A percentile compares a stretch with the other conserved stretches of the same genome.
These are phyloP conservation scores for Sthenelais limicola DNA, from an alignment of 2,888 invertebrate genomes.

Conservation along the genomic window DNA sequence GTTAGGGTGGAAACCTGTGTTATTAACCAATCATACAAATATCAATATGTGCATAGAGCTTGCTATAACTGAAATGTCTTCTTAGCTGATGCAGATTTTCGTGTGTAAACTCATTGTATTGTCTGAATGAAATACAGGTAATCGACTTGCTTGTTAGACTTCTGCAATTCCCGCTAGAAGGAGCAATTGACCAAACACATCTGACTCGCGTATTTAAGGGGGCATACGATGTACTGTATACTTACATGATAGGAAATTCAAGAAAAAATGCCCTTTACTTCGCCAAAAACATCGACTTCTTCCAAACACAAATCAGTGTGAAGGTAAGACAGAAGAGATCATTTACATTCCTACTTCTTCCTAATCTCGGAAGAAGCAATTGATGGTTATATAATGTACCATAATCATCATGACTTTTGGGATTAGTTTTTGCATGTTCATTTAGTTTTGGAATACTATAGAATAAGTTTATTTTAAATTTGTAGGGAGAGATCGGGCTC, in stretches of 20 bases:
- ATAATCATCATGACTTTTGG: neutral
- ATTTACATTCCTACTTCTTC: neutral
- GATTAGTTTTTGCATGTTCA: neutral
- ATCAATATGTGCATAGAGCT: no score
- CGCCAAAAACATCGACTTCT: slow-evolving; percentile 73
- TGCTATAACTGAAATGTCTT: no score
- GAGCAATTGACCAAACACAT: slow-evolving; percentile 67
- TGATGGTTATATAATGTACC: neutral
- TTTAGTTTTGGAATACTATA: neutral
- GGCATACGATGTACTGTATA: slow-evolving; percentile 71
- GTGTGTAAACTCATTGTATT: no score
- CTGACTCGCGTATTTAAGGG: slow-evolving; percentile 70
- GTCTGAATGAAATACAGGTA: no score
- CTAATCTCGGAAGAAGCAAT: neutral
- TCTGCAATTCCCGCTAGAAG: slow-evolving; percentile 67
- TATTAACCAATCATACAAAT: no score
- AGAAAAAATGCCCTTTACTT: slow-evolving; percentile 73
- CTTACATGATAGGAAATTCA: slow-evolving; percentile 72
- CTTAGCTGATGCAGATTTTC: no score
- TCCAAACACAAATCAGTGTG: slow-evolving; percentile 72
- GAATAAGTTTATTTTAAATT: slow-evolving; percentile 2
- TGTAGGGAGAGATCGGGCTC: slow-evolving; percentile 71
- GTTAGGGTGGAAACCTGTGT: no score
- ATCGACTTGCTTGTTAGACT: slow-evolving; percentile 71
- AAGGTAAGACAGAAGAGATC: slow-evolving; percentile 68